Percentiles rank a stretch among this genome's conserved stretches.
Evolutionary conservation across 2,888 invertebrate genomes (phyloP).

Genomic region (Eupithecia subumbrata): DNA sequence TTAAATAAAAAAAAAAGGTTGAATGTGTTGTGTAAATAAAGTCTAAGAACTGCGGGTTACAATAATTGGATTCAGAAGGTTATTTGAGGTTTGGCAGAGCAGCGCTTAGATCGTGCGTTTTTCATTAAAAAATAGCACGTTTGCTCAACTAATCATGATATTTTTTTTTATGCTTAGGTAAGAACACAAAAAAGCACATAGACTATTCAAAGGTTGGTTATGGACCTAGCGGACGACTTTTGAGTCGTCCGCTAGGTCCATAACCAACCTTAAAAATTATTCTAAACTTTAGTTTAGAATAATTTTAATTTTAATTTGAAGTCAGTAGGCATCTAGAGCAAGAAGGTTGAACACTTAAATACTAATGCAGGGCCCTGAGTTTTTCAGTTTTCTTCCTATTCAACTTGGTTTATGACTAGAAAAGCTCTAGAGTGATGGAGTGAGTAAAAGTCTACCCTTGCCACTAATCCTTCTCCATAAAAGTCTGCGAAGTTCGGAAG

Average conservation of each 20-base stretch:
- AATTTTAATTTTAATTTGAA: no score
- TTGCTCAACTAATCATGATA: background rate
- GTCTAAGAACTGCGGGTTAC: background rate
- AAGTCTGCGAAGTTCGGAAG: constrained; percentile 55
- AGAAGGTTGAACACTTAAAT: background rate
- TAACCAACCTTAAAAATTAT: no score
- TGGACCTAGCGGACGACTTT: no score
- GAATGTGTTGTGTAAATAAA: no score
- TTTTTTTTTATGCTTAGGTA: no score
- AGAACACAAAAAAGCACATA: no score
- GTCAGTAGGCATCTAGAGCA: background rate
- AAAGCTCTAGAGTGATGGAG: constrained; percentile 10
- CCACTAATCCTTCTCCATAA: constrained; percentile 38
- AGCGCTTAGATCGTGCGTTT: background rate
- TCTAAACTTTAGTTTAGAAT: no score
- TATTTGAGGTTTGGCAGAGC: background rate
- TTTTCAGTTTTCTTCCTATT: background rate
- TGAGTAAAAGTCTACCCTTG: constrained; percentile 27
- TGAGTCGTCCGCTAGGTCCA: no score
- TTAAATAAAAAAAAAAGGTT: no score
- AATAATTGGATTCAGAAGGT: background rate
- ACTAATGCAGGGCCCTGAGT: background rate
- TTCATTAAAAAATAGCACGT: background rate
- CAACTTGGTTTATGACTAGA: constrained; percentile 3
- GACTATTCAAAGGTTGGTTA: no score